Conservation (phyloP, 2,113 vertebrate genomes). For the Romanogobio albipinnatus region DNA sequence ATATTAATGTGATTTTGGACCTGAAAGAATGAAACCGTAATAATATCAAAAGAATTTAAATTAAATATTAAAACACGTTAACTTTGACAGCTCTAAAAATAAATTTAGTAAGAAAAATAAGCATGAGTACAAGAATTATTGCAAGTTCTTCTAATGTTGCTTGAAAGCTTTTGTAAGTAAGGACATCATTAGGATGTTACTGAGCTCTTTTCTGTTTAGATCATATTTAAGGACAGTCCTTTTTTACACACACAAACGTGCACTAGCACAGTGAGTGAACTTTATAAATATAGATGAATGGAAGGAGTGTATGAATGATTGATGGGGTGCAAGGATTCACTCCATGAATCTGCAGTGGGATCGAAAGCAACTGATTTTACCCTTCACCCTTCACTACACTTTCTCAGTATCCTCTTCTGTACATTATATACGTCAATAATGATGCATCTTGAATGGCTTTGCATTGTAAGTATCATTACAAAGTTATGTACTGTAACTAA, state of each 20-base stretch:
- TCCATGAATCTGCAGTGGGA: slow-evolving; percentile 30
- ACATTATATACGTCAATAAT: not conserved
- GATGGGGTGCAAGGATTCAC: slow-evolving; percentile 19
- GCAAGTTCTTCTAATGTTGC: not conserved
- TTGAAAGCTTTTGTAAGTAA: not conserved
- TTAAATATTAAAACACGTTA: too few relatives aligned
- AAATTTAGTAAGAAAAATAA: not conserved
- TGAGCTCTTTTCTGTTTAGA: not conserved
- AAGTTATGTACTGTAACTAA: not conserved
- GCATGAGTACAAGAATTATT: not conserved
- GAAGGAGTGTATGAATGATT: slow-evolving; percentile 48
- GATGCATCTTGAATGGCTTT: not conserved
- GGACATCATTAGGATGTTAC: not conserved
- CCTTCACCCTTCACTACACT: not conserved
- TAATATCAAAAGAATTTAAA: not conserved
- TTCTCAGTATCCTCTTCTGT: too few relatives aligned
- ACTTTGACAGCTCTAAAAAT: too few relatives aligned
- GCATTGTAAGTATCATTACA: not conserved
- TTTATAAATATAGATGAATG: slow-evolving; percentile 57
- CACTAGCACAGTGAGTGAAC: slow-evolving; percentile 36
- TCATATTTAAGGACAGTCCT: not conserved
- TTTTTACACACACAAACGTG: not conserved
- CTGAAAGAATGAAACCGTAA: not conserved
- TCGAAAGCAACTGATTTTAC: slow-evolving; percentile 10
- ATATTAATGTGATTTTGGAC: not conserved